Evolutionary conservation across 2,797 vertebrate species (phyloP).

Genomic region (Gobionotothen gibberifrons): DNA sequence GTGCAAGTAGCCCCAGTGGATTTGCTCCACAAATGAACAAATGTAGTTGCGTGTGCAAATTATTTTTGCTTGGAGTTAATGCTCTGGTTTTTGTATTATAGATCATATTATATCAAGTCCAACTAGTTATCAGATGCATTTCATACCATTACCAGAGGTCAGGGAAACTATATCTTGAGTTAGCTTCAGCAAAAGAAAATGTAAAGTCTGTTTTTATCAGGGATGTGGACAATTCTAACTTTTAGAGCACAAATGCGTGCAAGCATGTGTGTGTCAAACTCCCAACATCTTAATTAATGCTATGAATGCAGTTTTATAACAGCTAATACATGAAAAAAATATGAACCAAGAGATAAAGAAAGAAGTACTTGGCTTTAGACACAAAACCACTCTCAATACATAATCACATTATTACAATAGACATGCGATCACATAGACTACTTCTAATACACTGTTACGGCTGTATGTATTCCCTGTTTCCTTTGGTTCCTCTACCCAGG

Average conservation of each 20-base stretch:
- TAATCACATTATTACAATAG: neutral
- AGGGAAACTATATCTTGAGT: neutral
- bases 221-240: neutral
- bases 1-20: conserved; percentile 13
- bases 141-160: conserved; percentile 10
- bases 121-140: conserved; percentile 10
- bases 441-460: too few relatives aligned
- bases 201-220: neutral
- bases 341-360: neutral
- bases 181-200: neutral
- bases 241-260: neutral
- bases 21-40: conserved; percentile 35
- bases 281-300: neutral
- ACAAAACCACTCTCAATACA: neutral
- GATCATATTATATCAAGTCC: conserved; percentile 14
- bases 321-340: neutral
- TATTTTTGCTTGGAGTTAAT: conserved; percentile 44
- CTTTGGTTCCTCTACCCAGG: too few relatives aligned
- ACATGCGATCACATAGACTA: neutral
- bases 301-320: neutral
- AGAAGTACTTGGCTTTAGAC: too few relatives aligned
- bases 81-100: neutral
- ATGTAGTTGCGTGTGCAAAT: conserved; percentile 26
- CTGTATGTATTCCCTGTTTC: too few relatives aligned
- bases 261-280: neutral